Percentiles rank a stretch among this genome's conserved stretches.
phyloP scores from a whole-genome alignment of 2,888 invertebrate genomes.

The Cepaea hortensis region DNA sequence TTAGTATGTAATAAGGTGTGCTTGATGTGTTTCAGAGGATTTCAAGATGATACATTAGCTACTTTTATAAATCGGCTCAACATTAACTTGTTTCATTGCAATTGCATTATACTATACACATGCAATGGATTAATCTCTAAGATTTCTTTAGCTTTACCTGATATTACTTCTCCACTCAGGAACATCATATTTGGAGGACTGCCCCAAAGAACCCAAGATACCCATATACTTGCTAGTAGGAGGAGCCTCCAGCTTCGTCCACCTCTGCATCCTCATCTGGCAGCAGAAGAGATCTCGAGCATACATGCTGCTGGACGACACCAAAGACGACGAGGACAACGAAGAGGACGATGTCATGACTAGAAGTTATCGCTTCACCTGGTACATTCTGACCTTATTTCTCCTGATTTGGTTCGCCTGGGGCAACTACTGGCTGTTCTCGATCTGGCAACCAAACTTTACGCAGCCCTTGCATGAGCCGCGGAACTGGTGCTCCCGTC shows the following conservation, averaged over 20 bases:
- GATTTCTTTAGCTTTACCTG: background rate
- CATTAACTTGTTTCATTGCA: too few species aligned
- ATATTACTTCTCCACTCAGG: conserved; percentile 79
- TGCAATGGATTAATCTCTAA: too few species aligned
- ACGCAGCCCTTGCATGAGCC: conserved; percentile 85
- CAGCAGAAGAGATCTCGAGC: conserved; percentile 82
- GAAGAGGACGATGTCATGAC: conserved; percentile 83
- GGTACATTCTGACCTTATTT: conserved; percentile 82
- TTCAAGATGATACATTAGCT: too few species aligned
- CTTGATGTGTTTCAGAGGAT: too few species aligned
- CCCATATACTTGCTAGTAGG: conserved; percentile 90
- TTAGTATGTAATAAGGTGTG: too few species aligned
- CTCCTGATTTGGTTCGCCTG: conserved; percentile 85
- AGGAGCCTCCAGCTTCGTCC: conserved; percentile 84
- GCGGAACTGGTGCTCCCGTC: conserved; percentile 87
- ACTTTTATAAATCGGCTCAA: too few species aligned
- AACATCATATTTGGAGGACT: conserved; percentile 86
- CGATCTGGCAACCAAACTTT: conserved; percentile 87
- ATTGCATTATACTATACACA: too few species aligned
- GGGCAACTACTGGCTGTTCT: conserved; percentile 88
- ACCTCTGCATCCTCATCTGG: conserved; percentile 80
- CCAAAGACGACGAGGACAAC: conserved; percentile 78
- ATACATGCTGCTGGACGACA: conserved; percentile 72
- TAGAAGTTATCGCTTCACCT: conserved; percentile 82
- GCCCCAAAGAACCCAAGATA: conserved; percentile 85